phyloP scores from a whole-genome alignment of 1,140 invertebrate genomes.

The Vanessa atalanta region DNA sequence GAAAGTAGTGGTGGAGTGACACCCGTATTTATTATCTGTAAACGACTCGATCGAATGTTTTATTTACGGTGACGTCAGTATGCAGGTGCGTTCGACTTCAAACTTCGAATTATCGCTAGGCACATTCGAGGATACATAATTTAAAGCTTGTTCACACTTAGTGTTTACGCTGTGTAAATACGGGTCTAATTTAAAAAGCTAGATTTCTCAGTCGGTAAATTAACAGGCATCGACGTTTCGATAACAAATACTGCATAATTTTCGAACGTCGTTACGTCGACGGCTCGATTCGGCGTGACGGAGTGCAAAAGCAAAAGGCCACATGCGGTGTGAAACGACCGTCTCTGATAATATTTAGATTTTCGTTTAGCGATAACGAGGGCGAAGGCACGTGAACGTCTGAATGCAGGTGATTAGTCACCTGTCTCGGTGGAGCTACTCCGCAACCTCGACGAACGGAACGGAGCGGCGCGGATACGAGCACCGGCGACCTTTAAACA shows the following conservation, averaged over 20 bases:
- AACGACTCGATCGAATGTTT: constrained; percentile 33
- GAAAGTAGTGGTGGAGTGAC: constrained; percentile 38
- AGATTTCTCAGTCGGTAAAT: constrained; percentile 10
- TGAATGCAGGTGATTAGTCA: constrained; percentile 46
- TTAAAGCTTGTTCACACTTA: constrained; percentile 17
- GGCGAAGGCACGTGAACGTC: constrained; percentile 1
- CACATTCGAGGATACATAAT: constrained; percentile 20
- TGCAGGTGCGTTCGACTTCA: constrained; percentile 39
- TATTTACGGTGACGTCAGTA: constrained; percentile 42
- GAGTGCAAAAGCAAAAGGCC: neutral
- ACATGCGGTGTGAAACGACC: neutral
- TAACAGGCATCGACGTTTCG: neutral
- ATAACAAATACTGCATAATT: constrained; percentile 2
- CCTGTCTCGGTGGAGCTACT: constrained; percentile 36
- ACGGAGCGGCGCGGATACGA: constrained; percentile 18
- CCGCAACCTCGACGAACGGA: constrained; percentile 20
- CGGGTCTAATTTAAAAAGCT: constrained; percentile 17
- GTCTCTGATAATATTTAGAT: constrained; percentile 27
- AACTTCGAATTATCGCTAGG: constrained; percentile 20
- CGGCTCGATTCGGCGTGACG: neutral
- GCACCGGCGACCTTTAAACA: constrained; percentile 41
- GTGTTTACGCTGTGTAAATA: constrained; percentile 16
- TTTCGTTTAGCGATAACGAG: constrained; percentile 30
- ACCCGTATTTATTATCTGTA: constrained; percentile 40
- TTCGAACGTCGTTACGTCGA: neutral